Evolutionary conservation across 2,113 vertebrate species (phyloP), one percentile per base, ranked within the genome.

Genomic region (Sigmodon hispidus): DNA sequence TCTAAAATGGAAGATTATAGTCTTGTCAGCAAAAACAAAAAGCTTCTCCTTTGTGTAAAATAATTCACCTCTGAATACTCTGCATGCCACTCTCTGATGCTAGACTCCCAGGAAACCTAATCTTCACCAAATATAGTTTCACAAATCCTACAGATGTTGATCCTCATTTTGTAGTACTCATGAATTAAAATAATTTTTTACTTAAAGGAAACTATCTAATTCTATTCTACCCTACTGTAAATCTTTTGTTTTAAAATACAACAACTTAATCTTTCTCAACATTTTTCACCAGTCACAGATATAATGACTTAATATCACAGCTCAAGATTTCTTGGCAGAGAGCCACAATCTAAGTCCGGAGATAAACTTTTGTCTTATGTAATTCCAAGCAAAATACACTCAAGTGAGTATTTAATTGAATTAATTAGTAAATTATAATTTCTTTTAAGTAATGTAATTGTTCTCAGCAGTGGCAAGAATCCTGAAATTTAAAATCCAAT

Each of bases 341-440:
- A 76, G 91, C 94, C 94, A 97, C 83, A 85, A 75, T 72, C 80
- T 89, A 87, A 91, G 87, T 93, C 91, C 91, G 90, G 65, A 15
- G 65, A 96, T 81, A 84, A 87, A 95, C 86, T 93, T 94, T 87
- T 95, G 45, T 77, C 52, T 96, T 90, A 81, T 96, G 57, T 67
- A 96, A 57, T 31, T 36, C 7, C 77, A 92, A 94, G 81, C 40
- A 76, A 96, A 94, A 92, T 81, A 88, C 7, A 88, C 59, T 93
- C 89, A 70, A 96, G 93, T 92, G 91, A 94, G 36, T 85, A 92
- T 92, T 95, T 97, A 96, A 97, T 94, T 95, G 70, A 94, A 95
- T 97, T 96, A 93, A 94, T 95, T 96, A 95, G 79, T 91, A 94
- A 97, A 95, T 89, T 84, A 90, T 94, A 91, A 97, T 75, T 96